Conservation (phyloP, 2,888 invertebrate genomes). For the Subacronicta megacephala region DNA sequence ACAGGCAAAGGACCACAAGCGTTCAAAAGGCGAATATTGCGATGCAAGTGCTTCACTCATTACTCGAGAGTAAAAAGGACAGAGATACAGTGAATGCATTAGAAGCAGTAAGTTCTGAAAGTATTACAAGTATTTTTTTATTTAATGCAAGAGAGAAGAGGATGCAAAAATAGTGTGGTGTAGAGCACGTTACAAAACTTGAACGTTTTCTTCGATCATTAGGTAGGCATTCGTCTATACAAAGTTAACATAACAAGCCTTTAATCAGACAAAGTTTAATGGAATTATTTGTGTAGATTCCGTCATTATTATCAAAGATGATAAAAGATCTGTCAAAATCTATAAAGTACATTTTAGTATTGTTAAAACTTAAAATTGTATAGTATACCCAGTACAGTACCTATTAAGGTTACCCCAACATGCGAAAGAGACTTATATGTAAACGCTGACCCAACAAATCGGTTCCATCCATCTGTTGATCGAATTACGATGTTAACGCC, state of each 20-base stretch:
- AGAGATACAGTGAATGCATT: constrained; percentile 65
- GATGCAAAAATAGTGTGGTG: constrained; percentile 31
- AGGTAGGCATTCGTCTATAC: neutral
- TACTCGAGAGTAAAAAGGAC: constrained; percentile 59
- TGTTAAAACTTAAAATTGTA: neutral
- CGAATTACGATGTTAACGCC: constrained; percentile 64
- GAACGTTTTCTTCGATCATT: constrained; percentile 5
- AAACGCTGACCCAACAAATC: constrained; percentile 57
- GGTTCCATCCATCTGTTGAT: constrained; percentile 62
- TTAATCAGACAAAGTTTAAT: no score
- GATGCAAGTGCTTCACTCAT: constrained; percentile 55
- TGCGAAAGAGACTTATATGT: constrained; percentile 48
- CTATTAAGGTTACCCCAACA: constrained; percentile 35
- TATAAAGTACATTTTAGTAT: neutral
- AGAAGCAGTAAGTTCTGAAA: constrained; percentile 69
- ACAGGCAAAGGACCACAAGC: constrained; percentile 54
- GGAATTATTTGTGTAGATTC: no score
- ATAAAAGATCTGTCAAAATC: no score
- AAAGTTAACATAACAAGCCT: no score
- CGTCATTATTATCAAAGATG: no score
- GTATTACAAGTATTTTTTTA: constrained; percentile 59
- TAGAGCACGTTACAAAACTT: constrained; percentile 19
- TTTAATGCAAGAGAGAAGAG: constrained; percentile 50
- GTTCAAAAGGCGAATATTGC: constrained; percentile 50
- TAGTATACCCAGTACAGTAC: constrained; percentile 9